Evolutionary conservation across 2,888 invertebrate genomes (phyloP).

Genomic region (Stenoptilia bipunctidactyla): DNA sequence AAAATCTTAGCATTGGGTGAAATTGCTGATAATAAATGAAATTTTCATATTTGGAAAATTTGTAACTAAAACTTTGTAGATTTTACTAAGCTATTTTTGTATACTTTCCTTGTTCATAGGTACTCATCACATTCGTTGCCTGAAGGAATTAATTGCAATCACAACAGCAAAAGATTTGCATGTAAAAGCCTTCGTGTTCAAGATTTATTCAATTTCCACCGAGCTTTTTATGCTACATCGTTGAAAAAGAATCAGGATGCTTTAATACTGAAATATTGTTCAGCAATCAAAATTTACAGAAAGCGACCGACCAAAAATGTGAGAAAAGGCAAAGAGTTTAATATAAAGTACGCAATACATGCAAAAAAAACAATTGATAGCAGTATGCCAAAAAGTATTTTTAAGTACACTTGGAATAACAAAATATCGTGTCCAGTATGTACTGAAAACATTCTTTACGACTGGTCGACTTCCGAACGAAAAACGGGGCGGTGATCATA

Average conservation of each 20-base stretch:
- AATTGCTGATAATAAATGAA: too few species aligned
- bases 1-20: too few species aligned
- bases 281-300: constrained; percentile 3
- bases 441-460: constrained; percentile 8
- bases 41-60: too few species aligned
- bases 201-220: too few species aligned
- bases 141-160: constrained; percentile 8
- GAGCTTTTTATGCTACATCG: constrained; percentile 10
- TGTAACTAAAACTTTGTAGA: too few species aligned
- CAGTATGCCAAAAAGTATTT: constrained; percentile 10
- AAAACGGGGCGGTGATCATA: constrained; percentile 8
- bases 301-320: constrained; percentile 6
- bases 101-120: constrained; percentile 9
- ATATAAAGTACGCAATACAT: constrained; percentile 4
- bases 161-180: constrained; percentile 10
- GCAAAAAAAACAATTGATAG: constrained; percentile 4
- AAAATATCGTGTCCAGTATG: constrained; percentile 7
- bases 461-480: constrained; percentile 6
- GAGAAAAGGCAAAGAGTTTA: constrained; percentile 7
- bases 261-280: constrained; percentile 9
- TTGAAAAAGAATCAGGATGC: constrained; percentile 13
- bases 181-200: too few species aligned
- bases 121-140: too few species aligned
- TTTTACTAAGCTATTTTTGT: too few species aligned
- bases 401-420: too few species aligned